Base-by-base conservation (phyloP, 1,140 invertebrate genomes). In the Pararge aegeria region DNA sequence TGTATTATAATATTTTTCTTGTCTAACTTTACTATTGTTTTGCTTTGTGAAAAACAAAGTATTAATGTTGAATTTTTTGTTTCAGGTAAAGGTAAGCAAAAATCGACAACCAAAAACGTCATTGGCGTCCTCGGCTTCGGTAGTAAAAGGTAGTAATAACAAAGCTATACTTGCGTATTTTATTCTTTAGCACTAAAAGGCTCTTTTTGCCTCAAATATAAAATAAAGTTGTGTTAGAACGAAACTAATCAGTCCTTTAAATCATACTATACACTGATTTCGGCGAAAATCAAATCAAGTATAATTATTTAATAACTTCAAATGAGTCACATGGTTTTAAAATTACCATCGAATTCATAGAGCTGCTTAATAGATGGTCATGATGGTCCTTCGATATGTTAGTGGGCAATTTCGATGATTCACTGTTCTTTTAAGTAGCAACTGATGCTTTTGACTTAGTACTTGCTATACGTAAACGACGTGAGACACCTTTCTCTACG, bases 1-100 rank as follows among this genome's bases (percentile, higher is more conserved):
- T n/a, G n/a, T n/a, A 15, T 50, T 21, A 5, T 5, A 55, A 37
- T 15, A 7, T 37, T 19, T 19, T 37, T 30, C n/a, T 37, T n/a
- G n/a, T n/a, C n/a, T n/a, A n/a, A n/a, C n/a, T n/a, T n/a, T n/a
- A n/a, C n/a, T n/a, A n/a, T n/a, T n/a, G n/a, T n/a, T n/a, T n/a
- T n/a, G n/a, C n/a, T n/a, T n/a, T n/a, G n/a, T n/a, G n/a, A n/a
- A n/a, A n/a, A n/a, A n/a, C n/a, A n/a, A n/a, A n/a, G n/a, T n/a
- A n/a, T n/a, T n/a, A n/a, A n/a, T n/a, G n/a, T n/a, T n/a, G n/a
- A n/a, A n/a, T 69, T 60, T 70, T 67, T 66, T 73, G 57, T 86
- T 80, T 38, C 80, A 86, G 83, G 83, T 80, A 83, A 83, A 86
- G 80, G 83, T 85, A 46, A 42, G 38, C 13, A 16, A 9, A 10